A percentile compares a stretch with the other conserved stretches of the same genome.
phyloP scores from a whole-genome alignment of 2,113 vertebrate genomes.

The Protomyctophum bolini region DNA sequence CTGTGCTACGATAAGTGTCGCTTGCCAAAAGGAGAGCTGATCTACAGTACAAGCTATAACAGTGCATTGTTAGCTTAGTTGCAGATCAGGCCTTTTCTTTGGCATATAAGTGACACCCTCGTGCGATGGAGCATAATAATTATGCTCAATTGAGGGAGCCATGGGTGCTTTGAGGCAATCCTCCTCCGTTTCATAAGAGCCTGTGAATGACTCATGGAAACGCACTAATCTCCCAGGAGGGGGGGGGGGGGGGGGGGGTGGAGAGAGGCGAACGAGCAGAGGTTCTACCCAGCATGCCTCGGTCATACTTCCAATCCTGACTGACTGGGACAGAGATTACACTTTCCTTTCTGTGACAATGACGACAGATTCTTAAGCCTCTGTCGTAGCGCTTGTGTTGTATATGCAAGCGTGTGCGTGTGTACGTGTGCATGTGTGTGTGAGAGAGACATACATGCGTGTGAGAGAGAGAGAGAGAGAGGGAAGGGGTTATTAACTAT shows the following conservation, averaged over 20 bases:
- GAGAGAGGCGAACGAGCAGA: slow-evolving; percentile 39
- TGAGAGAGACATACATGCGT: neutral
- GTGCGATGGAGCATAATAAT: neutral
- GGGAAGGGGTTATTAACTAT: slow-evolving; percentile 54
- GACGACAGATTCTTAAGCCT: slow-evolving; percentile 58
- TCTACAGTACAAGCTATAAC: too few relatives aligned
- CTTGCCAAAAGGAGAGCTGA: too few relatives aligned
- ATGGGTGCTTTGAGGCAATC: slow-evolving; percentile 50
- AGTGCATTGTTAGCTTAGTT: too few relatives aligned
- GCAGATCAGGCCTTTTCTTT: too few relatives aligned
- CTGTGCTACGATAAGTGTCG: too few relatives aligned
- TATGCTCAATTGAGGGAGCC: slow-evolving; percentile 46
- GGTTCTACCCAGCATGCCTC: slow-evolving; percentile 50
- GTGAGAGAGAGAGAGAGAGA: slow-evolving; percentile 13
- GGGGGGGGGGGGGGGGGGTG: neutral
- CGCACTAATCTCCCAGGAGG: slow-evolving; percentile 54
- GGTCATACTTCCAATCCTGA: slow-evolving; percentile 62
- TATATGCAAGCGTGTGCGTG: slow-evolving; percentile 6
- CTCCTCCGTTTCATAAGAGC: slow-evolving; percentile 17
- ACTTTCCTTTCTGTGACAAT: slow-evolving; percentile 53
- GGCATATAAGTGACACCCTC: too few relatives aligned
- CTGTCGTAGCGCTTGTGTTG: neutral
- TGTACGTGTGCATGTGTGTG: slow-evolving; percentile 33
- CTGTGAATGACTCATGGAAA: slow-evolving; percentile 69
- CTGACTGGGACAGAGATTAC: slow-evolving; percentile 65